Percentiles rank a stretch among this genome's conserved stretches.
phyloP scores from a whole-genome alignment of 1,140 invertebrate species.

The Gonioctena quinquepunctata region DNA sequence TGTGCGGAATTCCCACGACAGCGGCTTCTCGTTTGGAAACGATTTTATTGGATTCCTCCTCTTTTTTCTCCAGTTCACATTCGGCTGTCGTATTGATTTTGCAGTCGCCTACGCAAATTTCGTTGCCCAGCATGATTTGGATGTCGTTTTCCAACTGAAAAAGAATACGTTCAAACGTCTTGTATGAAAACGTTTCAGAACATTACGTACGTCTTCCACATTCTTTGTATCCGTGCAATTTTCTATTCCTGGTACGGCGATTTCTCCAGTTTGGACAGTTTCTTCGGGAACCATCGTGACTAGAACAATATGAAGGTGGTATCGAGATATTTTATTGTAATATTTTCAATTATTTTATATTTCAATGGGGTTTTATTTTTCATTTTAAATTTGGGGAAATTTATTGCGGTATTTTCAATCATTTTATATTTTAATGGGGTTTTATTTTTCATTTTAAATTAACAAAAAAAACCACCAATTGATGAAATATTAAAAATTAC shows the following conservation, averaged over 20 bases:
- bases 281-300: constrained; percentile 41
- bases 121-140: constrained; percentile 26
- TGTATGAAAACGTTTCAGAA: neutral
- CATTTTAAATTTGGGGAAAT: no score
- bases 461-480: no score
- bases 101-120: constrained; percentile 37
- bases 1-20: constrained; percentile 24
- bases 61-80: constrained; percentile 45
- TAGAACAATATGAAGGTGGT: no score
- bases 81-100: constrained; percentile 45
- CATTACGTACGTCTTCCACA: constrained; percentile 14
- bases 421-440: no score
- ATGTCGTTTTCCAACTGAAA: constrained; percentile 40
- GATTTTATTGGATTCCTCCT: constrained; percentile 44
- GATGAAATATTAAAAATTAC: no score
- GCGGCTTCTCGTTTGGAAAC: constrained; percentile 24
- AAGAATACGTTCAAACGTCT: constrained; percentile 4
- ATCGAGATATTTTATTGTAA: no score
- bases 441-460: no score
- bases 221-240: constrained; percentile 35
- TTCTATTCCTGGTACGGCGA: constrained; percentile 30
- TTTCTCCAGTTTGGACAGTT: constrained; percentile 35
- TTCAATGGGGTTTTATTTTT: no score
- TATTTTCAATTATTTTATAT: no score
- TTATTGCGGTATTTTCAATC: no score